Conservation (phyloP, 2,113 vertebrate genomes). For the Psittacara wagleri region DNA sequence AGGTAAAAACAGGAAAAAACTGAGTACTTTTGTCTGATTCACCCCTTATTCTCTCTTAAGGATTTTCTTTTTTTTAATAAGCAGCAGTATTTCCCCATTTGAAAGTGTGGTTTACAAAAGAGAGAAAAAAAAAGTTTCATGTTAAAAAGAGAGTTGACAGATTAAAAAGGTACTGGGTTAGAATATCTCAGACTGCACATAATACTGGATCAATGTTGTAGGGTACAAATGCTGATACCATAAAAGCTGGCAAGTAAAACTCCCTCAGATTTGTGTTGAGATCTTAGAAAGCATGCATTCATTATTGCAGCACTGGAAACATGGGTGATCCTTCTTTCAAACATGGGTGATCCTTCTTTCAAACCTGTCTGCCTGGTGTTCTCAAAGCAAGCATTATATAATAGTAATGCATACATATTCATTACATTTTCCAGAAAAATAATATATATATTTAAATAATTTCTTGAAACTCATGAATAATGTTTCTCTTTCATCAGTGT, state of each 20-base stretch:
- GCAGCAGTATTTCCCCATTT: background rate
- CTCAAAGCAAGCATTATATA: background rate
- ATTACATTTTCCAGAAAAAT: background rate
- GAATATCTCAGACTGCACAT: background rate
- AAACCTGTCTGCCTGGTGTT: background rate
- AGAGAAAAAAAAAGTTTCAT: background rate
- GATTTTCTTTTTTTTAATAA: background rate
- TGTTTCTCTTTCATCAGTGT: background rate
- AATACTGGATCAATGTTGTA: background rate
- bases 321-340: background rate
- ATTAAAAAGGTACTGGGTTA: background rate
- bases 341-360: background rate
- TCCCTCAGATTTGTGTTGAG: background rate
- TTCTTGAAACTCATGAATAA: background rate
- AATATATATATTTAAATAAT: background rate
- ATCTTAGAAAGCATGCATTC: background rate
- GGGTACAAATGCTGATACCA: background rate
- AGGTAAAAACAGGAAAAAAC: rapidly evolving
- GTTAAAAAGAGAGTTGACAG: background rate
- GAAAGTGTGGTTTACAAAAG: background rate
- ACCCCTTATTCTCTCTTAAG: background rate
- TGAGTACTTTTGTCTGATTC: background rate
- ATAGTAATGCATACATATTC: background rate
- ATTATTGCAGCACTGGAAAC: background rate
- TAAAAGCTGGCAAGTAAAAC: background rate